Conservation (phyloP, 2,113 vertebrate species). For the Gasterosteus nipponicus region DNA sequence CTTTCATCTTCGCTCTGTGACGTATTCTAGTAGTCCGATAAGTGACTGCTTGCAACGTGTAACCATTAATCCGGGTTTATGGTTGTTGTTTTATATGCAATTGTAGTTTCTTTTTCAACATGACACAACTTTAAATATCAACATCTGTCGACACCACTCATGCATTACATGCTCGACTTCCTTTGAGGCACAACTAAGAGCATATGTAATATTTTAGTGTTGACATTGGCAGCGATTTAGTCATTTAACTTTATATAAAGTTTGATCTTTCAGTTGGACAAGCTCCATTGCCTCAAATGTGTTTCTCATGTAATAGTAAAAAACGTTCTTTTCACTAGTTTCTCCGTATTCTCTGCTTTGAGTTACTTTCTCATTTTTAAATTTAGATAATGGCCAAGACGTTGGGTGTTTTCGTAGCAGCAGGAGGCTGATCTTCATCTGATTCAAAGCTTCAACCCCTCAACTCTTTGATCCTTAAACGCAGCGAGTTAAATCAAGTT, state of each 20-base stretch:
- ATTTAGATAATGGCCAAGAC: neutral
- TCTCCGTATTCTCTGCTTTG: neutral
- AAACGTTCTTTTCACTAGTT: neutral
- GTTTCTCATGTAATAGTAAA: constrained; percentile 1
- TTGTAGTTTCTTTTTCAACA: neutral
- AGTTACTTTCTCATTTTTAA: neutral
- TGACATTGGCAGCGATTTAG: neutral
- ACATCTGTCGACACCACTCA: constrained; percentile 8
- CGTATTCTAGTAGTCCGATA: neutral
- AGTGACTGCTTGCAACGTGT: neutral
- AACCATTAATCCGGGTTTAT: neutral
- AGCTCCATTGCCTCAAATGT: neutral
- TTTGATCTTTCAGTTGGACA: neutral
- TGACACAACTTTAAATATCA: neutral
- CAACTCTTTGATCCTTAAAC: neutral
- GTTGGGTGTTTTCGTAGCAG: too few species aligned
- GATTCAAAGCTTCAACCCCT: too few species aligned
- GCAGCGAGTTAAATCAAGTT: constrained; percentile 22
- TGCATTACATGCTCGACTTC: neutral
- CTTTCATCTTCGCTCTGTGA: neutral
- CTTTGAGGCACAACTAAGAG: neutral
- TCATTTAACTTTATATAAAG: neutral
- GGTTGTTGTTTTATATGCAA: neutral
- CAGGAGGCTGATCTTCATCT: neutral
- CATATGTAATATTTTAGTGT: neutral